Evolutionary conservation across 1,140 invertebrate genomes (phyloP).

Genomic region (Saxidomus purpurata): DNA sequence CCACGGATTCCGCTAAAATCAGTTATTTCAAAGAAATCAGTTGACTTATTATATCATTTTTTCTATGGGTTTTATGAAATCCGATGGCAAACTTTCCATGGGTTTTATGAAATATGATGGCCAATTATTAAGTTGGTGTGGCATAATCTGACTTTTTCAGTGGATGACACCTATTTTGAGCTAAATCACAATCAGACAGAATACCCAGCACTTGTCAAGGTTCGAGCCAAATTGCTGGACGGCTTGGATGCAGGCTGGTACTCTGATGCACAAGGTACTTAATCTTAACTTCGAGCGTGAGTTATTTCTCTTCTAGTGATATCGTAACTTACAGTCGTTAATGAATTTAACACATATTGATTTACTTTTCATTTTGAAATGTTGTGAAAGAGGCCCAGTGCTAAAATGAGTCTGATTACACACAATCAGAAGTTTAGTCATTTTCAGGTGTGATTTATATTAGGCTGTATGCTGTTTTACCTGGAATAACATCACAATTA

Average conservation of each 20-base stretch:
- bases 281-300: neutral
- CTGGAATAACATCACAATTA: no score
- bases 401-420: neutral
- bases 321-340: neutral
- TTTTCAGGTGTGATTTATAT: no score
- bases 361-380: neutral
- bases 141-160: neutral
- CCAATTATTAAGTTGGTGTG: neutral
- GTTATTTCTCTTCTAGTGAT: neutral
- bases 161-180: neutral
- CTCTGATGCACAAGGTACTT: neutral
- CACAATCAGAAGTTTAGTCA: neutral
- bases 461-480: no score
- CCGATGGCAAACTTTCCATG: neutral
- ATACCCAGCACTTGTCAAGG: neutral
- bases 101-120: neutral
- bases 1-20: no score
- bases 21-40: no score
- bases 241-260: neutral
- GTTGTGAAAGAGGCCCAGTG: no score
- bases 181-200: neutral
- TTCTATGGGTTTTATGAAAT: neutral
- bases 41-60: no score
- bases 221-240: neutral
- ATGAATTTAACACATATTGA: neutral